Evolutionary conservation across 2,888 invertebrate species (phyloP).

Genomic region (Ornithoptera alexandrae): DNA sequence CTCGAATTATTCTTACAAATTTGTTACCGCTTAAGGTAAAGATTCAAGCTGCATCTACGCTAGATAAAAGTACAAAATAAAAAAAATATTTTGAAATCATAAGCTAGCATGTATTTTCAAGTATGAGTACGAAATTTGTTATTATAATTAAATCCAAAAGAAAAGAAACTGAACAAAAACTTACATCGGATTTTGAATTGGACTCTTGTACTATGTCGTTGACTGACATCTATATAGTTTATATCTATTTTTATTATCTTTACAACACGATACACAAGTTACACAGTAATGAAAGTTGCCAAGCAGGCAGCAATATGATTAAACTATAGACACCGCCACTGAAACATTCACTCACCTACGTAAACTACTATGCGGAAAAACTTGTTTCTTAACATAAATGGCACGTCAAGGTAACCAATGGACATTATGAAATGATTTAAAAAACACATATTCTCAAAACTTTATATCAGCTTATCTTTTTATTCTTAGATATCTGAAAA

Average conservation of each 20-base stretch:
- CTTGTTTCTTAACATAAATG: not conserved
- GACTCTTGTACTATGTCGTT: constrained; percentile 42
- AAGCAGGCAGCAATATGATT: constrained; percentile 13
- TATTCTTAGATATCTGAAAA: not conserved
- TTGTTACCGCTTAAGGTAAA: no score
- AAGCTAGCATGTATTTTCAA: not conserved
- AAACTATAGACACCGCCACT: not conserved
- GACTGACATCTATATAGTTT: constrained; percentile 39
- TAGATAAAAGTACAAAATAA: not conserved
- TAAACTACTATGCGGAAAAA: not conserved
- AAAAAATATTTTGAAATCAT: not conserved
- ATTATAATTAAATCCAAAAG: not conserved
- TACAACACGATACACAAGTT: constrained; percentile 30
- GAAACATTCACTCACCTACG: no score
- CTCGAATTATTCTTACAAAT: no score
- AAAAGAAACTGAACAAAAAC: not conserved
- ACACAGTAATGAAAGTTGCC: constrained; percentile 25
- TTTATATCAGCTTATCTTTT: constrained; percentile 2
- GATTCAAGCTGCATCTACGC: no score
- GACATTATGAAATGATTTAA: not conserved
- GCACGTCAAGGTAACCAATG: not conserved
- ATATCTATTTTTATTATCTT: constrained; percentile 24
- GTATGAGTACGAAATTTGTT: not conserved
- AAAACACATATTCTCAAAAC: not conserved
- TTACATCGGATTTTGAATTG: constrained; percentile 39